Conservation (phyloP, 2,113 vertebrate species). For the Bubo blakistoni region DNA sequence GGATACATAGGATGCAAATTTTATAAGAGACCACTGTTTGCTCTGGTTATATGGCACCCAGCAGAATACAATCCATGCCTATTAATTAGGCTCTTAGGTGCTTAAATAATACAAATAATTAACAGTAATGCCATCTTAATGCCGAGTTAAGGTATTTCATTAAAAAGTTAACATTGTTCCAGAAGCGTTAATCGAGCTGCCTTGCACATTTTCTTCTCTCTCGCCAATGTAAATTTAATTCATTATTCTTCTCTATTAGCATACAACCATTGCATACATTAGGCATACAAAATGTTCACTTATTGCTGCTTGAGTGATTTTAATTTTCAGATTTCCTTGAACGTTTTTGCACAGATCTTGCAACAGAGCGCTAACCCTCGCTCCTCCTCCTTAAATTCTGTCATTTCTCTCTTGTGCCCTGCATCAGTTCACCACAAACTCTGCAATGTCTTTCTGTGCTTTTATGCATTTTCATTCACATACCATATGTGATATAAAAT, state of each 20-base stretch:
- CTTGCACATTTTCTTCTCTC: constrained; percentile 42
- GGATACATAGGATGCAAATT: neutral
- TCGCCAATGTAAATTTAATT: constrained; percentile 49
- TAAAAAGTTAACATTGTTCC: constrained; percentile 56
- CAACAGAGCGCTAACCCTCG: neutral
- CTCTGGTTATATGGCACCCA: neutral
- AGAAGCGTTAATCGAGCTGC: constrained; percentile 22
- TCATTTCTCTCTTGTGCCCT: neutral
- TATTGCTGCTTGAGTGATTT: constrained; percentile 55
- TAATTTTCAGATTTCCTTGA: constrained; percentile 43
- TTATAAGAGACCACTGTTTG: neutral
- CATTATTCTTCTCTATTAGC: constrained; percentile 51
- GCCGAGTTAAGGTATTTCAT: constrained; percentile 41
- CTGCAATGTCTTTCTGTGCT: neutral
- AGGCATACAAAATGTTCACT: constrained; percentile 55
- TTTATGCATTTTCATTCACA: neutral
- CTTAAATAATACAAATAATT: constrained; percentile 63
- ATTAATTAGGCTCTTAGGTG: constrained; percentile 43
- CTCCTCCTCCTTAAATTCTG: neutral
- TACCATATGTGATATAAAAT: neutral
- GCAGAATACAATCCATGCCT: constrained; percentile 17
- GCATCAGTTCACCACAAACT: neutral
- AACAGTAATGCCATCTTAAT: constrained; percentile 54
- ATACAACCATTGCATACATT: constrained; percentile 50
- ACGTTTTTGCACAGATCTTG: neutral